phyloP scores from a whole-genome alignment of 2,113 vertebrate genomes.

The Cololabis saira region DNA sequence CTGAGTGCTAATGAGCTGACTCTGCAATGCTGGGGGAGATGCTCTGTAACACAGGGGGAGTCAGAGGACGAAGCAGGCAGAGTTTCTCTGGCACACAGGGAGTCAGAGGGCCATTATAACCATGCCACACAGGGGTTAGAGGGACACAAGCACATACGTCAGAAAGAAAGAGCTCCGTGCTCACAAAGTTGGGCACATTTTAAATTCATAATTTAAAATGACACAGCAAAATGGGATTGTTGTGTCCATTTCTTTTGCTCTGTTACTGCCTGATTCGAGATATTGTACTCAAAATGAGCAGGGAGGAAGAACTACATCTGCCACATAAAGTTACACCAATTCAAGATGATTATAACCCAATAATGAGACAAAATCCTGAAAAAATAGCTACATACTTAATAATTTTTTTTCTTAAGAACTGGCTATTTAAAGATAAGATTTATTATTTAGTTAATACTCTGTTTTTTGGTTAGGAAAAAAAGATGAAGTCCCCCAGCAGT shows the following conservation, averaged over 20 bases:
- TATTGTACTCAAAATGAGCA: slow-evolving; percentile 11
- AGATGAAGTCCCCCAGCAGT: no score
- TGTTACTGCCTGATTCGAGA: slow-evolving; percentile 25
- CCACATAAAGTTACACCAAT: not conserved
- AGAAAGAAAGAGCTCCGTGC: slow-evolving; percentile 16
- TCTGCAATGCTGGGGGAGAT: slow-evolving; percentile 93
- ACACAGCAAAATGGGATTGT: slow-evolving; percentile 37
- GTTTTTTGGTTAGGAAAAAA: no score
- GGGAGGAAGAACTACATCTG: not conserved
- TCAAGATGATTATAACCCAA: not conserved
- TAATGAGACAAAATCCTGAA: not conserved
- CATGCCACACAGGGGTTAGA: slow-evolving; percentile 51
- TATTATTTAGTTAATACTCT: no score
- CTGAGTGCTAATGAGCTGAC: slow-evolving; percentile 99
- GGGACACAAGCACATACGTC: slow-evolving; percentile 16
- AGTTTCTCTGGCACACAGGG: slow-evolving; percentile 41
- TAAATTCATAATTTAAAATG: slow-evolving; percentile 38
- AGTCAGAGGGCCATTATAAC: slow-evolving; percentile 63
- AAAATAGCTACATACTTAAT: no score
- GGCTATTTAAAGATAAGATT: no score
- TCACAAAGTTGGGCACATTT: slow-evolving; percentile 23
- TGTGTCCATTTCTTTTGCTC: slow-evolving; percentile 3
- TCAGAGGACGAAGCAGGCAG: slow-evolving; percentile 74
- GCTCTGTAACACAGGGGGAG: slow-evolving; percentile 86
- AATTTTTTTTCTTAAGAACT: no score